Evolutionary conservation across 2,797 vertebrate genomes (phyloP), one percentile per base, ranked within the genome.

Genomic region (Pelochelys cantorii): DNA sequence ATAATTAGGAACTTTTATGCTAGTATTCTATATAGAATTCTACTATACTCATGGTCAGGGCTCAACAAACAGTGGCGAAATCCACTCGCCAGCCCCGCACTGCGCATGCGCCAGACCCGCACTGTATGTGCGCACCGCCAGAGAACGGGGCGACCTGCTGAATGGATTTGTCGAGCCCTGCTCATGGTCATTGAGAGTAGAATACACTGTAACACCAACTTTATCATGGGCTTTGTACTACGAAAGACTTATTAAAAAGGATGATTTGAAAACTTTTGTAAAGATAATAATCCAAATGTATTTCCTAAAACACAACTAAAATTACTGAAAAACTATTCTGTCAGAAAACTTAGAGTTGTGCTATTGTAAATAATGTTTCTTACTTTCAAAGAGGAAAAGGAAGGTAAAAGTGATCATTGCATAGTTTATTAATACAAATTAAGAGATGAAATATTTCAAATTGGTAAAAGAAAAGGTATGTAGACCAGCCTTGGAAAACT

Each of bases 321-420:
- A 52, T 29, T 15, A 13, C 88, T 92, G 94, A 94, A 96, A 93
- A 95, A 87, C 92, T 93, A 92, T 94, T 88, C 79, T 88, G 86
- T 81, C 86, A 93, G 87, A 92, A 90, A 85, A 83, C 89, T 94
- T 25, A 34, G 65, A 37, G 65, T 20, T 71, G 20, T 37, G n/a
- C n/a, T 71, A 22, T 71, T 77, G 74, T 29, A 84, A 71, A 88
- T 59, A 81, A 85, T 0, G 3, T 87, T 90, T 88, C 92, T 90
- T 87, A 89, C 1, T 65, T 86, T 81, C 93, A 83, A 92, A 85
- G 48, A 62, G 88, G 77, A 90, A 84, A 91, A 93, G 84, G 71
- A 78, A 91, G 81, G 86, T 75, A 79, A 68, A 74, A 90, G 83
- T 23, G 86, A 93, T 75, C 3, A 79, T 62, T 18, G 54, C 53